These are phyloP conservation scores for Xiphorhynchus elegans DNA, from an alignment of 2,113 vertebrate species.

Conservation along the genomic window DNA sequence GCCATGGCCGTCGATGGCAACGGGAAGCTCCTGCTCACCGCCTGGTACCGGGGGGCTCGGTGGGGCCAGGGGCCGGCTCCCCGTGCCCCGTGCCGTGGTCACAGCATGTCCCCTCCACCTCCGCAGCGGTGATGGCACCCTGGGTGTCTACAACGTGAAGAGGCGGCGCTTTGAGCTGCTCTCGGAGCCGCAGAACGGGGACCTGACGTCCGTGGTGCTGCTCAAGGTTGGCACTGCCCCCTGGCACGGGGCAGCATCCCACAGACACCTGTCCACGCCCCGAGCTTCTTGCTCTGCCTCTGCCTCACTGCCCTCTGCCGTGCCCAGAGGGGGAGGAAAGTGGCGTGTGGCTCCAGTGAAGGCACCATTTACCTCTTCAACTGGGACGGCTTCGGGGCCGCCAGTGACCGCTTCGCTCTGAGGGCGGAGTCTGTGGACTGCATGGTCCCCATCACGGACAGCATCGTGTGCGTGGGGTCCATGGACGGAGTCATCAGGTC, in stretches of 20 bases:
- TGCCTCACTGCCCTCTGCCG: neutral
- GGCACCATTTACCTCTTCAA: slow-evolving; percentile 96
- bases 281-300: neutral
- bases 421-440: slow-evolving; percentile 90
- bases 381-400: slow-evolving; percentile 94
- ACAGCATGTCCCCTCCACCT: accelerated
- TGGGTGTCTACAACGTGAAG: slow-evolving; percentile 92
- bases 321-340: slow-evolving; percentile 86
- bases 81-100: accelerated
- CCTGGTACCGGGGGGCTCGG: slow-evolving; percentile 73
- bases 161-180: slow-evolving; percentile 89
- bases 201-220: slow-evolving; percentile 87
- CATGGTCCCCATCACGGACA: slow-evolving; percentile 86
- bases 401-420: slow-evolving; percentile 91
- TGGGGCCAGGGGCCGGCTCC: accelerated
- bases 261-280: accelerated
- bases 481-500: slow-evolving; percentile 92
- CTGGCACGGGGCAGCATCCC: accelerated
- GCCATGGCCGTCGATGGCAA: slow-evolving; percentile 84
- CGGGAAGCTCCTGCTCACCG: slow-evolving; percentile 87
- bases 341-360: slow-evolving; percentile 90
- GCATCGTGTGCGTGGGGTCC: slow-evolving; percentile 88
- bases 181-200: slow-evolving; percentile 90
- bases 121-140: slow-evolving; percentile 89
- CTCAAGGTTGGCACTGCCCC: slow-evolving; percentile 81